Evolutionary conservation across 1,140 invertebrate genomes (phyloP).

Genomic region (Diorhabda elongata): DNA sequence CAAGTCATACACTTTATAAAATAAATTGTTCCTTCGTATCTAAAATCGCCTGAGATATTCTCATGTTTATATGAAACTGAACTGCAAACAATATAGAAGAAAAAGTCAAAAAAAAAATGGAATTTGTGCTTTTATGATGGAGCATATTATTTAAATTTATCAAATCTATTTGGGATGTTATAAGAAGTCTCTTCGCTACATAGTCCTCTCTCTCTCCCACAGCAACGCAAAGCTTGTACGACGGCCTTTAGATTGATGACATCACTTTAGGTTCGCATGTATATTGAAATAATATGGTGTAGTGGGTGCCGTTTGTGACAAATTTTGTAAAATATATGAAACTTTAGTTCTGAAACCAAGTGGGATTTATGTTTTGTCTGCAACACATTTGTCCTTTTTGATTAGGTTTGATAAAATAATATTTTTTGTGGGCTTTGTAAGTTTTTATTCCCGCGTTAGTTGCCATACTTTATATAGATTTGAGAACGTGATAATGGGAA

Average conservation of each 20-base stretch:
- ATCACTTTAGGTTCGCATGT: slow-evolving; percentile 25
- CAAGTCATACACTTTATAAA: too few relatives aligned
- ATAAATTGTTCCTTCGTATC: too few relatives aligned
- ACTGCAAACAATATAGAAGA: neutral
- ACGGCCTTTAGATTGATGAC: slow-evolving; percentile 25
- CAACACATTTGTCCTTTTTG: slow-evolving; percentile 3
- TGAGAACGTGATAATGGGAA: too few relatives aligned
- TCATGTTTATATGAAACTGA: too few relatives aligned
- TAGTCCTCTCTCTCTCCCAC: slow-evolving; percentile 11
- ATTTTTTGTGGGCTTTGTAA: neutral
- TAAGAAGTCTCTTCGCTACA: slow-evolving; percentile 22
- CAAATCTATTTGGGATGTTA: slow-evolving; percentile 26
- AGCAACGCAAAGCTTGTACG: slow-evolving; percentile 6
- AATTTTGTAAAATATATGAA: slow-evolving; percentile 21
- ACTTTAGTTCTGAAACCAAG: slow-evolving; percentile 9
- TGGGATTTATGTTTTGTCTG: slow-evolving; percentile 14
- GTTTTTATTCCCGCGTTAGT: too few relatives aligned
- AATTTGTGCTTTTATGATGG: slow-evolving; percentile 1
- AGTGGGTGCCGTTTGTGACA: slow-evolving; percentile 23
- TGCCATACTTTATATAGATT: too few relatives aligned
- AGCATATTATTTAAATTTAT: slow-evolving; percentile 33
- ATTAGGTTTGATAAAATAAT: neutral
- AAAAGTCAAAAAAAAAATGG: neutral
- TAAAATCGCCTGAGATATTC: too few relatives aligned
- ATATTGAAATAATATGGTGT: slow-evolving; percentile 26